Percentiles rank a stretch among this genome's conserved stretches.
These are phyloP conservation scores for Cotesia congregata DNA, from an alignment of 2,888 invertebrate genomes.

Conservation along the genomic window DNA sequence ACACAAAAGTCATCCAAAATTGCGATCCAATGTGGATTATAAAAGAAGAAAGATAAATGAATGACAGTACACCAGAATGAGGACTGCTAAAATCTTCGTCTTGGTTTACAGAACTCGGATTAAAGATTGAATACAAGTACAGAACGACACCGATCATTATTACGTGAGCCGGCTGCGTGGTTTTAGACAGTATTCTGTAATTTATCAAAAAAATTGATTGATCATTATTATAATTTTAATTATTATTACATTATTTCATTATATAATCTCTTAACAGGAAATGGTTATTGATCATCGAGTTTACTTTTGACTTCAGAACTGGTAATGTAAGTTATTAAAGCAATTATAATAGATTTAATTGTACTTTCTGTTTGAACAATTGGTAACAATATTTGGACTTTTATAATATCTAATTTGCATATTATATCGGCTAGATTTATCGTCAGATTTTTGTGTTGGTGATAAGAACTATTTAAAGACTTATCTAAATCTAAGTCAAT, in stretches of 20 bases:
- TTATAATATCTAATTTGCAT: too few relatives aligned
- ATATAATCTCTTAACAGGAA: background rate
- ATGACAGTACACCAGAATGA: slow-evolving; percentile 68
- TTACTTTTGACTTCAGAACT: too few relatives aligned
- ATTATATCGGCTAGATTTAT: too few relatives aligned
- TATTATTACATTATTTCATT: background rate
- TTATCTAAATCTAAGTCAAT: too few relatives aligned
- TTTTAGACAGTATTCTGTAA: slow-evolving; percentile 79
- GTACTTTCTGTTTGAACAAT: too few relatives aligned
- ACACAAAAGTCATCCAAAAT: slow-evolving; percentile 94
- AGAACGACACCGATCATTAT: slow-evolving; percentile 77
- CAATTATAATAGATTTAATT: too few relatives aligned
- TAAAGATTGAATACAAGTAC: slow-evolving; percentile 67
- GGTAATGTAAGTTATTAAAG: too few relatives aligned
- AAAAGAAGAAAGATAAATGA: slow-evolving; percentile 84
- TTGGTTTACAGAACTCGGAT: slow-evolving; percentile 55
- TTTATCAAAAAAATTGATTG: slow-evolving; percentile 48
- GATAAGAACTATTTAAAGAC: too few relatives aligned
- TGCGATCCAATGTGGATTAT: slow-evolving; percentile 89
- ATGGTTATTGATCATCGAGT: too few relatives aligned
- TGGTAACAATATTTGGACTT: too few relatives aligned
- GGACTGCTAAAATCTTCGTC: slow-evolving; percentile 57
- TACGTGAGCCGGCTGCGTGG: slow-evolving; percentile 86
- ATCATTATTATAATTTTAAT: slow-evolving; percentile 2
- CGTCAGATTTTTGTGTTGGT: too few relatives aligned